Evolutionary conservation across 2,888 invertebrate species (phyloP).

Genomic region (Ophonus ardosiacus): DNA sequence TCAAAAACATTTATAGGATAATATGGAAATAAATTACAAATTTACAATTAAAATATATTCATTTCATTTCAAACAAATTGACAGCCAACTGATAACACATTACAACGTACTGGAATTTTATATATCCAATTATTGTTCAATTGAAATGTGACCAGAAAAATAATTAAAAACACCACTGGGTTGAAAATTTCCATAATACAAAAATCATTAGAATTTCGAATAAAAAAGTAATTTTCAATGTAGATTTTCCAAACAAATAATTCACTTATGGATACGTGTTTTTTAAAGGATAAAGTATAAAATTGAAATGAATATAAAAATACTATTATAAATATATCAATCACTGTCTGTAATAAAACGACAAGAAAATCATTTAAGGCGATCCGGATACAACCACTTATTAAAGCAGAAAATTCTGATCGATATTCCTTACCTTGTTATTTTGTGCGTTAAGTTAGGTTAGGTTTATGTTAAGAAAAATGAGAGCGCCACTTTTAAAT

Average conservation of each 20-base stretch:
- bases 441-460: too few species aligned
- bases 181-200: slow-evolving; percentile 3
- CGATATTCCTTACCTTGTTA: too few species aligned
- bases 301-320: slow-evolving; percentile 50
- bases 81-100: neutral
- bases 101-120: neutral
- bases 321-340: slow-evolving; percentile 55
- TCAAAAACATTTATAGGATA: neutral
- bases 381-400: too few species aligned
- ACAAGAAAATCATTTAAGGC: neutral
- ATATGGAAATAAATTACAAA: neutral
- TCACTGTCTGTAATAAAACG: slow-evolving; percentile 49
- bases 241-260: slow-evolving; percentile 39
- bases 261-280: slow-evolving; percentile 26
- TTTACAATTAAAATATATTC: neutral
- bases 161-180: neutral
- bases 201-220: neutral
- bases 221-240: slow-evolving; percentile 34
- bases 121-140: neutral
- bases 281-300: slow-evolving; percentile 38
- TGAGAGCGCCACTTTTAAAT: too few species aligned
- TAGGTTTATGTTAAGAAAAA: too few species aligned
- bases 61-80: neutral
- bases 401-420: too few species aligned
- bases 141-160: neutral